Evolutionary conservation across 2,797 vertebrate species (phyloP).

Genomic region (Sebastes vulpes): DNA sequence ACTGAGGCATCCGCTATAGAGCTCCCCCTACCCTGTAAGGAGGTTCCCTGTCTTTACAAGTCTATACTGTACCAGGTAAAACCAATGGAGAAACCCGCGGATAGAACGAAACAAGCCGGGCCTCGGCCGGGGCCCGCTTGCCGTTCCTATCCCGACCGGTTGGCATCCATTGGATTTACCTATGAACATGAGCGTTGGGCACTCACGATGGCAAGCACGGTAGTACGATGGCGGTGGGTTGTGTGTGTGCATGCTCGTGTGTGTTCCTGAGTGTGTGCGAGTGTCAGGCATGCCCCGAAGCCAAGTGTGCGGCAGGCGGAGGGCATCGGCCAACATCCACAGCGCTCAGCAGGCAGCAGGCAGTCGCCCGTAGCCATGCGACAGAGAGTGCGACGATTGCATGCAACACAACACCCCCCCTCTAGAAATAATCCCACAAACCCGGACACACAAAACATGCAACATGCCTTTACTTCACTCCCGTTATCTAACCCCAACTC

Average conservation of each 20-base stretch:
- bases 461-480: slow-evolving; percentile 62
- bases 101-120: slow-evolving; percentile 70
- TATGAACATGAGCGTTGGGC: slow-evolving; percentile 83
- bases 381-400: slow-evolving; percentile 66
- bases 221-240: slow-evolving; percentile 62
- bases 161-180: slow-evolving; percentile 78
- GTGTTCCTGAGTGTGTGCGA: slow-evolving; percentile 71
- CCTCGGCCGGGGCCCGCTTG: slow-evolving; percentile 34
- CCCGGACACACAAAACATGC: slow-evolving; percentile 67
- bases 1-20: slow-evolving; percentile 79
- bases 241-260: slow-evolving; percentile 46
- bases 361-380: slow-evolving; percentile 74
- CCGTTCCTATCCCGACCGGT: slow-evolving; percentile 63
- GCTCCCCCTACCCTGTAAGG: slow-evolving; percentile 85
- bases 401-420: slow-evolving; percentile 67
- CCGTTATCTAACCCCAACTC: slow-evolving; percentile 48
- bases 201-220: slow-evolving; percentile 80
- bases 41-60: slow-evolving; percentile 79
- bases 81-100: slow-evolving; percentile 76
- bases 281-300: slow-evolving; percentile 72
- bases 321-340: slow-evolving; percentile 78
- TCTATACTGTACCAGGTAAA: slow-evolving; percentile 70
- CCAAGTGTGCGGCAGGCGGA: slow-evolving; percentile 56
- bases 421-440: slow-evolving; percentile 18
- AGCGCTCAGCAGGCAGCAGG: slow-evolving; percentile 62